A percentile compares a stretch with the other conserved stretches of the same genome.
These are phyloP conservation scores for Gisinianus flammeolus DNA, from an alignment of 2,888 invertebrate genomes.

Conservation along the genomic window DNA sequence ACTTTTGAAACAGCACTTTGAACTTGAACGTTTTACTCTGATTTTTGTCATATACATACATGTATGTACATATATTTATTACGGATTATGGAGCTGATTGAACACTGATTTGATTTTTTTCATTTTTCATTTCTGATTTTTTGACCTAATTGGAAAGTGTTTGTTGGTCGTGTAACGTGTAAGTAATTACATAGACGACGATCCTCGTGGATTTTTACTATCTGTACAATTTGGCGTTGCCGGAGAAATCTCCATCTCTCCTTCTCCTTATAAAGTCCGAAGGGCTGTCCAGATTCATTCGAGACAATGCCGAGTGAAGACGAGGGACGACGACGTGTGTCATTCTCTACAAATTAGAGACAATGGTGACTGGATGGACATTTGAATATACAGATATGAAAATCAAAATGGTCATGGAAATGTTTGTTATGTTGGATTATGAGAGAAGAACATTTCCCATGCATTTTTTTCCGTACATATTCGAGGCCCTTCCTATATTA, in stretches of 20 bases:
- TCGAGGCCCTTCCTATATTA: too few species aligned
- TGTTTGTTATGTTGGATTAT: too few species aligned
- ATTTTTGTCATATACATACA: too few species aligned
- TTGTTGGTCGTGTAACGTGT: not conserved
- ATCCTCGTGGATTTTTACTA: too few species aligned
- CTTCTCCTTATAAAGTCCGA: conserved; percentile 14
- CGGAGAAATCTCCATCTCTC: not conserved
- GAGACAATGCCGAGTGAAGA: not conserved
- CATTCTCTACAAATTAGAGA: too few species aligned
- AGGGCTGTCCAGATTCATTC: not conserved
- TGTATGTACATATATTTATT: too few species aligned
- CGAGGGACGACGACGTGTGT: not conserved
- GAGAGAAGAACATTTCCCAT: too few species aligned
- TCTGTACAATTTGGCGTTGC: not conserved
- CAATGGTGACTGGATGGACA: not conserved
- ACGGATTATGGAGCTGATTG: not conserved
- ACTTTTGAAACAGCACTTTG: too few species aligned
- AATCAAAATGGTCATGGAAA: too few species aligned
- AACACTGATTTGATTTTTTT: not conserved
- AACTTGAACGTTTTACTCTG: too few species aligned
- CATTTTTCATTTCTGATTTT: not conserved
- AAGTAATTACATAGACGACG: conserved; percentile 11
- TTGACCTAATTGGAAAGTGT: not conserved
- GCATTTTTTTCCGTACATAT: too few species aligned
- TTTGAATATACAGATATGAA: not conserved